phyloP scores from a whole-genome alignment of 2,797 vertebrate genomes.

The Ataeniobius toweri region DNA sequence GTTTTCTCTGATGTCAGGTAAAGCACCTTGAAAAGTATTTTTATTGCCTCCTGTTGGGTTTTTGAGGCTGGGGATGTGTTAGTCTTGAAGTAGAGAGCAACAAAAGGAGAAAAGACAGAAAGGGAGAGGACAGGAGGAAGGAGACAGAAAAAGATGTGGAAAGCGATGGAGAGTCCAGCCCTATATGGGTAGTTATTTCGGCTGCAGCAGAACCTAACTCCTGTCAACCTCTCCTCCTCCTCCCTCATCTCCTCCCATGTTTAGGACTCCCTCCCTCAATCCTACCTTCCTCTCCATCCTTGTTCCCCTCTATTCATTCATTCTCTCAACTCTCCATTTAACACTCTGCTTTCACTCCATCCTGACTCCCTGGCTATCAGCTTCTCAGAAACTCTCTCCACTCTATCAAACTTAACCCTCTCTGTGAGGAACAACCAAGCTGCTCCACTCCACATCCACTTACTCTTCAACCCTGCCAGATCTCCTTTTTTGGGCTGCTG shows the following conservation, averaged over 20 bases:
- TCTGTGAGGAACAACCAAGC: constrained; percentile 78
- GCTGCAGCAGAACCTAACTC: constrained; percentile 70
- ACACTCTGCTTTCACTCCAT: constrained; percentile 57
- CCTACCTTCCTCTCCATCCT: constrained; percentile 42
- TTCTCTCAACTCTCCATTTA: constrained; percentile 37
- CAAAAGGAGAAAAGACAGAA: constrained; percentile 39
- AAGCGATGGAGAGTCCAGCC: constrained; percentile 68
- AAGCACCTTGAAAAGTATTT: constrained; percentile 16
- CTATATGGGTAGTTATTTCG: constrained; percentile 83
- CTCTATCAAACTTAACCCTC: constrained; percentile 72
- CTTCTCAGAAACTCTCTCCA: constrained; percentile 47
- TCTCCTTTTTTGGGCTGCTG: constrained; percentile 89
- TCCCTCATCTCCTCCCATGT: constrained; percentile 30
- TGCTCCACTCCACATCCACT: constrained; percentile 46
- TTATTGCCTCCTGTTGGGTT: constrained; percentile 11
- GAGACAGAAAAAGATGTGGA: constrained; percentile 56
- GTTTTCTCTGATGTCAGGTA: constrained; percentile 31
- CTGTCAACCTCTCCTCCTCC: constrained; percentile 55
- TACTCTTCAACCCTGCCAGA: constrained; percentile 60
- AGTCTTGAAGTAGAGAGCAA: constrained; percentile 11
- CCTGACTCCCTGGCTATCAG: constrained; percentile 50
- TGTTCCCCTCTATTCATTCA: constrained; percentile 35
- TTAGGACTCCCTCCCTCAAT: constrained; percentile 26
- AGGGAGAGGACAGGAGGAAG: constrained; percentile 45
- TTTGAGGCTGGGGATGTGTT: constrained; percentile 36